Evolutionary conservation across 53 echinoderm and acorn worm genomes (phyloP).

Genomic region (Henricia sp.): DNA sequence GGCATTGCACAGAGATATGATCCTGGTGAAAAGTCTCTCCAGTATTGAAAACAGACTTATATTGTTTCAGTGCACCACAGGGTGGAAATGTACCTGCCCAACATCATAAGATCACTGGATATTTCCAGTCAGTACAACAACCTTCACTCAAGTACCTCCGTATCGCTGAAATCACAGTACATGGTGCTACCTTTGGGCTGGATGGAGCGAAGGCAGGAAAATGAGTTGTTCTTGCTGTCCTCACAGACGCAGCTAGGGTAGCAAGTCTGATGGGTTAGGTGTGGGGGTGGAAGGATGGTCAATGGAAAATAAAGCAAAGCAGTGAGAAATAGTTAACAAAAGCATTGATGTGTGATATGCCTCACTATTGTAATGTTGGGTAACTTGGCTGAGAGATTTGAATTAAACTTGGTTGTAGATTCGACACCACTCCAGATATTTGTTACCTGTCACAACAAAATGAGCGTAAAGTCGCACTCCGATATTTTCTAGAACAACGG

Average conservation of each 20-base stretch:
- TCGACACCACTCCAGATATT: background rate
- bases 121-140: too few species aligned
- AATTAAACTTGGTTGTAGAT: too few species aligned
- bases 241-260: constrained; percentile 73
- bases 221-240: constrained; percentile 67
- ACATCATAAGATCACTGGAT: too few species aligned
- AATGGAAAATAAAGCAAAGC: background rate
- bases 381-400: too few species aligned
- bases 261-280: constrained; percentile 49
- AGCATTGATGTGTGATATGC: background rate
- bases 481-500: too few species aligned
- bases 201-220: constrained; percentile 55
- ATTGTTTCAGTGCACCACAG: too few species aligned
- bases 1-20: too few species aligned
- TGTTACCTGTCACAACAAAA: background rate
- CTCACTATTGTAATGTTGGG: background rate
- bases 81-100: too few species aligned
- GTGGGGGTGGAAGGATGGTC: background rate
- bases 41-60: too few species aligned
- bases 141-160: constrained; percentile 58
- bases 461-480: too few species aligned
- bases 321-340: background rate
- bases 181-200: constrained; percentile 16
- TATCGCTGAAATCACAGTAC: constrained; percentile 64
- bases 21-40: too few species aligned